Percentiles rank a stretch among this genome's conserved stretches.
phyloP scores from a whole-genome alignment of 2,797 vertebrate species.

The Balearica regulorum region DNA sequence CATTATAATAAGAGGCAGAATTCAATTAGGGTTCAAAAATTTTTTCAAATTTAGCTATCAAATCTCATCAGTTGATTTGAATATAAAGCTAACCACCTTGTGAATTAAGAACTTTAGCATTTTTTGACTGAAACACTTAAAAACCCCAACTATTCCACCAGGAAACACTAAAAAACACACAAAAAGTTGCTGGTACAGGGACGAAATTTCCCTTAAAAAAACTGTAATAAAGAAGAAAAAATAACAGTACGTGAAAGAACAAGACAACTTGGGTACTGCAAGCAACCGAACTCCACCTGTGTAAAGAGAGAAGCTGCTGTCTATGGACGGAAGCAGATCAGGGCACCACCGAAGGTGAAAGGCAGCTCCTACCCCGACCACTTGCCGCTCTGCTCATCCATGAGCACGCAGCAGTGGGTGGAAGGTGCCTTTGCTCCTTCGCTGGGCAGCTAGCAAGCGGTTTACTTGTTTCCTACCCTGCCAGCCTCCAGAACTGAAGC shows the following conservation, averaged over 20 bases:
- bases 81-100: not conserved
- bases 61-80: not conserved
- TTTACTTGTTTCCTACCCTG: not conserved
- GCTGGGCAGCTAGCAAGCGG: not conserved
- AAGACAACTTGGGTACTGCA: fast-evolving
- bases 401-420: fast-evolving
- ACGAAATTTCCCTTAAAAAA: not conserved
- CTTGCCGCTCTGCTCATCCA: not conserved
- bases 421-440: not conserved
- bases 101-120: not conserved
- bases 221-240: not conserved
- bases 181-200: not conserved
- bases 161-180: fast-evolving
- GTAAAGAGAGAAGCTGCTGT: fast-evolving
- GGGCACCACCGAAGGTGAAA: fast-evolving
- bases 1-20: not conserved
- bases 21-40: not conserved
- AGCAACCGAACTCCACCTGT: fast-evolving
- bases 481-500: not conserved
- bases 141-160: not conserved
- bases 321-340: fast-evolving
- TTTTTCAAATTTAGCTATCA: not conserved
- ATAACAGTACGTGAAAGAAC: fast-evolving
- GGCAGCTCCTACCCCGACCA: fast-evolving
- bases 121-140: not conserved